Conservation (phyloP, 2,888 invertebrate genomes). For the Plemyria rubiginata region DNA sequence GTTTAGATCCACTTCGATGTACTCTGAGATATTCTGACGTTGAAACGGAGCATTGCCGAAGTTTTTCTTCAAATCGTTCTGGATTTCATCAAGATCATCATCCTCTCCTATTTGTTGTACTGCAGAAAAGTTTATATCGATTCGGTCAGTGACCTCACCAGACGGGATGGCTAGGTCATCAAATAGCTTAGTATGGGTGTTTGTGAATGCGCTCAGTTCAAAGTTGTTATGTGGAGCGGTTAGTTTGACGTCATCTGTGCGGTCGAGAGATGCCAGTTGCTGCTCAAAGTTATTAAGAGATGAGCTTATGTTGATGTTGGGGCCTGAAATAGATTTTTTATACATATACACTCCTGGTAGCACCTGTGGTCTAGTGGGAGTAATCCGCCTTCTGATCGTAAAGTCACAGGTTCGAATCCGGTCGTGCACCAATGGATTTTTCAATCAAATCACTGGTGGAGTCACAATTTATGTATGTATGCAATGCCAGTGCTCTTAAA, state of each 20-base stretch:
- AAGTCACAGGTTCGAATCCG: too few relatives aligned
- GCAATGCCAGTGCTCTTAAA: too few relatives aligned
- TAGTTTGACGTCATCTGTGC: constrained; percentile 54
- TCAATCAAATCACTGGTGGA: too few relatives aligned
- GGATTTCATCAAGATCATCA: constrained; percentile 72
- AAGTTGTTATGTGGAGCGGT: constrained; percentile 57
- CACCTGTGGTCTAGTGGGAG: too few relatives aligned
- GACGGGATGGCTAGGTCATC: constrained; percentile 59
- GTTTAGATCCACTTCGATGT: constrained; percentile 72
- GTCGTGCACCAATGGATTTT: too few relatives aligned
- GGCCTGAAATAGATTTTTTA: constrained; percentile 18
- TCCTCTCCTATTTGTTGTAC: constrained; percentile 52
- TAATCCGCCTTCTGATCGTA: too few relatives aligned
- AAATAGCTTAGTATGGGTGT: constrained; percentile 65
- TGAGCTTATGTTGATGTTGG: constrained; percentile 45
- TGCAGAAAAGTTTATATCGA: constrained; percentile 68
- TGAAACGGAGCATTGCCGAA: constrained; percentile 52
- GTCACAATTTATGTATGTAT: too few relatives aligned
- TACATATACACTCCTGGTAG: too few relatives aligned
- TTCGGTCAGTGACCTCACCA: constrained; percentile 61
- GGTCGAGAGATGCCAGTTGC: constrained; percentile 59
- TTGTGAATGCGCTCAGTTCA: constrained; percentile 67
- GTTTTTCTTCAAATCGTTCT: constrained; percentile 57
- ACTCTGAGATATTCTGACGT: constrained; percentile 59
- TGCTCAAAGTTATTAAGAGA: constrained; percentile 62